A percentile compares a stretch with the other conserved stretches of the same genome.
phyloP scores from a whole-genome alignment of 1,140 invertebrate species.

The Drosophila busckii region DNA sequence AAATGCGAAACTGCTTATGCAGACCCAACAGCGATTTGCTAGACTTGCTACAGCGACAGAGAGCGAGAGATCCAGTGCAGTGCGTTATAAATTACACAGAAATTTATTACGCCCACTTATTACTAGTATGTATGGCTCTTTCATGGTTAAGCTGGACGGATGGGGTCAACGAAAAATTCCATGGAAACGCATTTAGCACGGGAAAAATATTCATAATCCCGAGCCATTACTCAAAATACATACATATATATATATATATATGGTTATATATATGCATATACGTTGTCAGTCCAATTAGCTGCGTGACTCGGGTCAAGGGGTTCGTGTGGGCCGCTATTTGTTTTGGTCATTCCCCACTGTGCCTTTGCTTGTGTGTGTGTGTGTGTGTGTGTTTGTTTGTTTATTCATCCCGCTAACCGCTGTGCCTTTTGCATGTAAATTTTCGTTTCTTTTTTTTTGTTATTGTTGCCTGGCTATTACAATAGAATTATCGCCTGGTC shows the following conservation, averaged over 20 bases:
- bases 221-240: conserved; percentile 61
- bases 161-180: conserved; percentile 27
- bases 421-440: conserved; percentile 41
- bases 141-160: conserved; percentile 17
- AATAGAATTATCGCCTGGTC: conserved; percentile 63
- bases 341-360: conserved; percentile 51
- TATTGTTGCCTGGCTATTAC: conserved; percentile 69
- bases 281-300: conserved; percentile 75
- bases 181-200: conserved; percentile 39
- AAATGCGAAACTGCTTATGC: conserved; percentile 41
- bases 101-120: conserved; percentile 36
- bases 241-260: background rate
- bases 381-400: conserved; percentile 22
- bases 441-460: no score
- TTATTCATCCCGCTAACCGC: conserved; percentile 27
- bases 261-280: conserved; percentile 15
- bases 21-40: conserved; percentile 31
- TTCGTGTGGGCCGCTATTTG: conserved; percentile 56
- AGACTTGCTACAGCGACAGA: background rate
- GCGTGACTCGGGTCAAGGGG: conserved; percentile 70
- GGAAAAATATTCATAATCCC: conserved; percentile 62
- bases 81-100: conserved; percentile 31
- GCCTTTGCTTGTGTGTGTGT: conserved; percentile 10
- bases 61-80: conserved; percentile 28
- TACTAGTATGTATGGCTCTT: conserved; percentile 15